Percentiles rank a stretch among this genome's conserved stretches.
Conservation (phyloP, 92 coral and sea anemone genomes). For the Virgularia gustaviana region DNA sequence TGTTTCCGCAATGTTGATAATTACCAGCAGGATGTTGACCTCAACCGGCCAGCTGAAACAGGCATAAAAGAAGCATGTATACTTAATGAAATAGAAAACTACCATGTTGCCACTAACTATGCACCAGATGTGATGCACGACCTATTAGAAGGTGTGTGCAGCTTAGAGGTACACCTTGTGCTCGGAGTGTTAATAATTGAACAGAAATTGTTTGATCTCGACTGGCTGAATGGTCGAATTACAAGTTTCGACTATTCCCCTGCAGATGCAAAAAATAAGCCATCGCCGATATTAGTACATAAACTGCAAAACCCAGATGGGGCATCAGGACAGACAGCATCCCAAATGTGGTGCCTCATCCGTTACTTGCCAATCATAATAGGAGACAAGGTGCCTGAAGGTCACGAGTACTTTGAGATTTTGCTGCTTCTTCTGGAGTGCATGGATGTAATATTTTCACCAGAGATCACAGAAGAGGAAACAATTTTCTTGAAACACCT, state of each 20-base stretch:
- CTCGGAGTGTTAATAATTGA: neutral
- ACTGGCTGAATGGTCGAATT: neutral
- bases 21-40: neutral
- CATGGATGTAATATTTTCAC: constrained; percentile 13
- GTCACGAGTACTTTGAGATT: constrained; percentile 5
- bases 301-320: constrained; percentile 28
- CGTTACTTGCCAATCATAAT: neutral
- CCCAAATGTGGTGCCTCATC: constrained; percentile 23
- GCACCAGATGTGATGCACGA: constrained; percentile 31
- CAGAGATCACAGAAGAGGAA: neutral
- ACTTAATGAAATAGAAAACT: neutral
- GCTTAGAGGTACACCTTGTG: constrained; percentile 20
- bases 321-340: constrained; percentile 14
- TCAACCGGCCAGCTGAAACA: constrained; percentile 6
- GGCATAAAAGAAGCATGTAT: constrained; percentile 3
- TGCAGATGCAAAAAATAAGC: constrained; percentile 19
- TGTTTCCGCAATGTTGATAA: neutral
- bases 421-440: constrained; percentile 13
- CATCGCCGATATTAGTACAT: neutral
- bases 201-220: constrained; percentile 1
- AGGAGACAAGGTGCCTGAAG: constrained; percentile 35
- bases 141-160: constrained; percentile 21
- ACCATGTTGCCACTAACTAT: constrained; percentile 7
- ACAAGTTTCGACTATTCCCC: constrained; percentile 7
- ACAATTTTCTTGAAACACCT: constrained; percentile 1